These are phyloP conservation scores for Plecturocebus donacophilus DNA, from an alignment of 2,113 vertebrate genomes.

Conservation along the genomic window DNA sequence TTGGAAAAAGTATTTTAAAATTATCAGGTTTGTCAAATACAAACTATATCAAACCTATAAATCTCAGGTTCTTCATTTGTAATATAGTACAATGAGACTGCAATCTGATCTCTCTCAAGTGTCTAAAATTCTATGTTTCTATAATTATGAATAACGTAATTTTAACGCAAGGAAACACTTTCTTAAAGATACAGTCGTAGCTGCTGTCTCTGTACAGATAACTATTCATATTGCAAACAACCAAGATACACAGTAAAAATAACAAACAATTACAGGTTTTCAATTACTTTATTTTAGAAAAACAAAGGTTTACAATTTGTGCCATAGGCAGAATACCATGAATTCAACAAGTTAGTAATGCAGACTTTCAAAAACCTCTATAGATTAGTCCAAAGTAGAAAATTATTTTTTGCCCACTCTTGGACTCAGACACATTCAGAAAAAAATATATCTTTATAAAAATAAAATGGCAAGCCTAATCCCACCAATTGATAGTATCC, in stretches of 20 bases:
- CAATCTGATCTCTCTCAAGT: not conserved
- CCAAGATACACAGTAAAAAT: not conserved
- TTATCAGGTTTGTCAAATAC: not conserved
- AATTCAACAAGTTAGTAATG: conserved; percentile 76
- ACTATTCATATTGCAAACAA: not conserved
- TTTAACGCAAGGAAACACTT: not conserved
- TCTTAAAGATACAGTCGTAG: not conserved
- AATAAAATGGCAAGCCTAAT: conserved; percentile 71
- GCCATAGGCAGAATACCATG: conserved; percentile 73
- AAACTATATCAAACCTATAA: not conserved
- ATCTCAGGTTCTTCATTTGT: not conserved
- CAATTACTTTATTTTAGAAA: conserved; percentile 86
- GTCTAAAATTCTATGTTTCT: not conserved
- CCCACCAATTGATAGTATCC: not conserved
- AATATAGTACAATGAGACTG: not conserved
- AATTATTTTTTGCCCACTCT: conserved; percentile 54
- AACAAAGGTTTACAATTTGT: conserved; percentile 81
- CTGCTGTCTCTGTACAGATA: not conserved
- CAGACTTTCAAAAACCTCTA: conserved; percentile 78
- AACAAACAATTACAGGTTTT: conserved; percentile 59
- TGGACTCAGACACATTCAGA: conserved; percentile 56
- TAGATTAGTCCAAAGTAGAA: conserved; percentile 73
- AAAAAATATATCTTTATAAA: conserved; percentile 76
- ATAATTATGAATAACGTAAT: not conserved
- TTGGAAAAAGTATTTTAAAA: not conserved